Base-by-base conservation (phyloP, 1,140 invertebrate species). In the Drosophila melanogaster region DNA sequence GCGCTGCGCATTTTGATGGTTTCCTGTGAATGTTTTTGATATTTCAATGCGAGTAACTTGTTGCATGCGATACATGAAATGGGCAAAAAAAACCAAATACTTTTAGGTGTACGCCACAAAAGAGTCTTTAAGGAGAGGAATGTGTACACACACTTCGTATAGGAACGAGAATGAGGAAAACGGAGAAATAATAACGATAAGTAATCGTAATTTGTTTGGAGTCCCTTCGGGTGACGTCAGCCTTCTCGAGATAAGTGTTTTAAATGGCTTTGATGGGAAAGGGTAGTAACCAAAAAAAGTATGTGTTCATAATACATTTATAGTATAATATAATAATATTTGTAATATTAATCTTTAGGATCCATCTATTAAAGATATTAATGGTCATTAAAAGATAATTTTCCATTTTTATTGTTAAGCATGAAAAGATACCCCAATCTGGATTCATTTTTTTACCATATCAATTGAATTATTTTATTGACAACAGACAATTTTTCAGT, bases 1-100 rank as follows among this genome's bases (percentile, higher is more conserved):
- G 61, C 61, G 73, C 85, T 90, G 81, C 84, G 71, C 77, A 69
- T 79, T 85, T 86, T 89, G 80, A 90, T 89, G 84, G 66, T 89
- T 89, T 85, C 84, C 84, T 89, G 84, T 90, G 62, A 89, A 75
- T 58, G 61, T 75, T 90, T 76, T 90, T 81, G 84, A 84, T 90
- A 85, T 81, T 78, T 80, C 77, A 77, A 78, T 67, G 77, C 70
- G 54, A 75, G 81, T 41, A 78, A 89, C 84, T 89, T 89, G 84
- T 89, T 89, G 84, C 84, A 89, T 87, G 84, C 66, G 51, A 79
- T 41, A 56, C 71, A 35, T 17, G 55, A 41, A 56, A 26, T 8
- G 35, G 17, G 22, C 47, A 22, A 62, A 61, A 38, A 40, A 61
- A 38, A 40, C 8, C 14, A 11, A 40, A 57, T 6, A 37, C 7